phyloP scores from a whole-genome alignment of 2,888 invertebrate species.

The Tromatobia lineatoria region DNA sequence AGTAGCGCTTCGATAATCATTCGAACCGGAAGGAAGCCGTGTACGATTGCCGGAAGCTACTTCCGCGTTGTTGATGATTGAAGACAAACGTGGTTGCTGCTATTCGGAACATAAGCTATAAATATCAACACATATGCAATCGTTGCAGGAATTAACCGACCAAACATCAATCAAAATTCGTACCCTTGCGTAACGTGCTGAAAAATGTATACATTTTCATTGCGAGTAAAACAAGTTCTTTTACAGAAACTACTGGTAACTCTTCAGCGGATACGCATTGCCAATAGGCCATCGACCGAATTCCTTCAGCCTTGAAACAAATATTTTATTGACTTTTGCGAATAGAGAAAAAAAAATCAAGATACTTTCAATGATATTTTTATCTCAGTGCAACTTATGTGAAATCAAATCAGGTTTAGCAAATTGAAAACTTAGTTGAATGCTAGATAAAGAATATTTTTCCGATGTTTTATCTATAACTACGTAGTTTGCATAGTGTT shows the following conservation, averaged over 20 bases:
- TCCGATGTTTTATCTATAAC: background rate
- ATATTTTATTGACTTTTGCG: too few relatives aligned
- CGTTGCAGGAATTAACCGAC: background rate
- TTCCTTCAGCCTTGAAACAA: too few relatives aligned
- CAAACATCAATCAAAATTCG: too few relatives aligned
- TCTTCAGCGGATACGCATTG: too few relatives aligned
- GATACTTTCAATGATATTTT: too few relatives aligned
- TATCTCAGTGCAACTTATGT: too few relatives aligned
- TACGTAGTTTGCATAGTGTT: slow-evolving; percentile 1
- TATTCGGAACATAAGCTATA: background rate
- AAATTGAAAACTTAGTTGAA: background rate
- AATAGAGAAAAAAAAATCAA: too few relatives aligned
- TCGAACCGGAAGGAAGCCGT: slow-evolving; percentile 77
- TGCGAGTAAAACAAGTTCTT: too few relatives aligned
- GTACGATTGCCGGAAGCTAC: slow-evolving; percentile 77
- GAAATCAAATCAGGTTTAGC: too few relatives aligned
- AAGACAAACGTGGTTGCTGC: background rate
- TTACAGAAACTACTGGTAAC: too few relatives aligned
- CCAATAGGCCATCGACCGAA: too few relatives aligned
- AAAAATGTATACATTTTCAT: too few relatives aligned
- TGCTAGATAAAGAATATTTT: background rate
- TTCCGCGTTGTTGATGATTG: slow-evolving; percentile 74
- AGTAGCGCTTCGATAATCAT: slow-evolving; percentile 68
- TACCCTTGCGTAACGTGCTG: background rate
- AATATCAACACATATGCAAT: background rate